Conservation (phyloP, 2,113 vertebrate genomes). For the Ceyx melanurus region DNA sequence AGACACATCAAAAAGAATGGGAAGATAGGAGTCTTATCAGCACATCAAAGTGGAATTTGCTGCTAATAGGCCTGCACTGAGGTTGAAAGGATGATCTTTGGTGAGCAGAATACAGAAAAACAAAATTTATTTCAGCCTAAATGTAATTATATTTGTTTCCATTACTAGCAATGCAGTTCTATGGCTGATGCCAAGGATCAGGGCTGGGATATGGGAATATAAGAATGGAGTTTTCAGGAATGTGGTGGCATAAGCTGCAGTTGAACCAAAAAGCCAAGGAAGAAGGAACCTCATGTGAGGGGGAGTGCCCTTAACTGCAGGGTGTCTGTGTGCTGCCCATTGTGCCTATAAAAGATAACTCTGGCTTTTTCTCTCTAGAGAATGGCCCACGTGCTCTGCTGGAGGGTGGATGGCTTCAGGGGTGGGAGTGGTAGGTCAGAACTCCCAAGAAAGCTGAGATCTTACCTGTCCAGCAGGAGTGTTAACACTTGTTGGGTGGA, state of each 20-base stretch:
- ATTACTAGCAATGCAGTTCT: not conserved
- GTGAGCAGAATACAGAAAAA: not conserved
- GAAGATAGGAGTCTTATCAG: not conserved
- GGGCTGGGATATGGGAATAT: not conserved
- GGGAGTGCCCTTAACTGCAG: not conserved
- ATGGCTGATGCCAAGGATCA: not conserved
- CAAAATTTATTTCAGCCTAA: not conserved
- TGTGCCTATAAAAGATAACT: not conserved
- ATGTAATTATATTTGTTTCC: not conserved
- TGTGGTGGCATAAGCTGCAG: not conserved
- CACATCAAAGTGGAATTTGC: not conserved
- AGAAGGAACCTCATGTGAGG: not conserved
- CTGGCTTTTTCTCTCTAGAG: not conserved
- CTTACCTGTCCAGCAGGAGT: not conserved
- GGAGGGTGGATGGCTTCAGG: not conserved
- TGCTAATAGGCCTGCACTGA: not conserved
- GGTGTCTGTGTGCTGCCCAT: not conserved
- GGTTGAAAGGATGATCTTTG: not conserved
- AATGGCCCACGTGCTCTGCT: not conserved
- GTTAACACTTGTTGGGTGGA: fast-evolving
- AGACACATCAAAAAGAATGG: not conserved
- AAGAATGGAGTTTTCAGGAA: not conserved
- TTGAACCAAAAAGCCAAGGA: not conserved
- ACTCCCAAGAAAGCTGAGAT: not conserved
- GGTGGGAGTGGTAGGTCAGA: not conserved